phyloP scores from a whole-genome alignment of 2,888 invertebrate genomes.

The Odontocolon sp. region DNA sequence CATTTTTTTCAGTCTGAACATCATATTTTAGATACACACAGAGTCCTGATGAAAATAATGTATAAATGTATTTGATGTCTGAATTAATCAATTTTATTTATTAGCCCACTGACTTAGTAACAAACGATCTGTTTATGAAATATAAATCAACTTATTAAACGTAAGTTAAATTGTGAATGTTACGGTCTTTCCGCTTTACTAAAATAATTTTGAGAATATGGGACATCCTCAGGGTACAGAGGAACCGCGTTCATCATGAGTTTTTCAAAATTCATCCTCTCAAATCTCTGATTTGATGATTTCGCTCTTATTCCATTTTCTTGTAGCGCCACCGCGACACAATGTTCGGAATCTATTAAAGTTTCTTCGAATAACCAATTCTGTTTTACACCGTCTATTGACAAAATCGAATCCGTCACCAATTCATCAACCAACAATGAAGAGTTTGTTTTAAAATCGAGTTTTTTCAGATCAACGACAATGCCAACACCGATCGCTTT shows the following conservation, averaged over 20 bases:
- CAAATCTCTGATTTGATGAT: conserved; percentile 80
- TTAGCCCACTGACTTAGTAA: conserved; percentile 41
- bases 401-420: conserved; percentile 86
- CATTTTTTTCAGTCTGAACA: not conserved
- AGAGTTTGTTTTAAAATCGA: conserved; percentile 87
- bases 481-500: conserved; percentile 95
- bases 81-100: conserved; percentile 23
- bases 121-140: not conserved
- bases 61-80: not conserved
- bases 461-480: conserved; percentile 87
- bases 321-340: conserved; percentile 88
- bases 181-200: conserved; percentile 82
- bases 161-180: not conserved
- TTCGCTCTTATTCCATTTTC: conserved; percentile 70
- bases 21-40: too few relatives aligned
- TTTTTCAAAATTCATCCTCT: conserved; percentile 83
- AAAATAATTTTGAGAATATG: conserved; percentile 84
- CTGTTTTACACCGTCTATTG: conserved; percentile 83
- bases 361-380: conserved; percentile 94
- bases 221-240: conserved; percentile 82
- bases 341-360: conserved; percentile 88
- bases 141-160: not conserved
- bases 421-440: conserved; percentile 77
- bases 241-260: conserved; percentile 83
- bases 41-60: not conserved